Base-by-base conservation (phyloP, 1,140 invertebrate genomes). In the Drosophila pruinosa region DNA sequence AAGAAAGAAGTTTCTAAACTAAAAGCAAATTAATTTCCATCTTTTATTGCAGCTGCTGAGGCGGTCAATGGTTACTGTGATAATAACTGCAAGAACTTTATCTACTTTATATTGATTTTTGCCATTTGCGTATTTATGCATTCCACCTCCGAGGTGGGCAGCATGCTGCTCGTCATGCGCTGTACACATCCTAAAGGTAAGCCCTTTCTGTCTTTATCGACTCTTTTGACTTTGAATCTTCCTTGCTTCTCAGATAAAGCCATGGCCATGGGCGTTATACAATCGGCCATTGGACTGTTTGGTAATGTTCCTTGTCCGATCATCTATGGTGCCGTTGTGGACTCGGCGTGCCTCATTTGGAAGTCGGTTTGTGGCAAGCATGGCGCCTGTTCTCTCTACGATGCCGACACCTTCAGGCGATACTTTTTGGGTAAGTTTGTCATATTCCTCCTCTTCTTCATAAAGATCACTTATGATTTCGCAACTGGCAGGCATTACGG, bases 301-400 rank as follows among this genome's bases (percentile, higher is more conserved):
- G 97, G 97, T 64, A 98, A 98, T 91, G 97, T 98, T 72, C 97
- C 97, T 73, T 98, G 97, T 92, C 96, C 97, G 10, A 97, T 98
- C 80, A 94, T 98, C 71, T 98, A 98, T 92, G 97, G 97, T 63
- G 96, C 96, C 57, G 96, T 98, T 7, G 96, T 98, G 31, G 97
- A 98, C 93, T 97, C 96, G 1, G 96, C 97, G 0, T 98, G 97
- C 92, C 93, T 97, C 1, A 94, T 97, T 75, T 97, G 97, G 94
- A 96, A 97, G 91, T 94, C 93, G 24, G 94, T 95, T 2, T 97
- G 96, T 86, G 96, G 95, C 19, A 93, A 96, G 73, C 92, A 94
- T 74, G 96, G 96, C 54, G 96, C 95, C 31, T 98, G 97, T 92
- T 95, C 95, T 73, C 93, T 96, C 10, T 98, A 98, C 92, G 96